These are phyloP conservation scores for Nomada fucata DNA, from an alignment of 2,888 invertebrate species.

Conservation along the genomic window DNA sequence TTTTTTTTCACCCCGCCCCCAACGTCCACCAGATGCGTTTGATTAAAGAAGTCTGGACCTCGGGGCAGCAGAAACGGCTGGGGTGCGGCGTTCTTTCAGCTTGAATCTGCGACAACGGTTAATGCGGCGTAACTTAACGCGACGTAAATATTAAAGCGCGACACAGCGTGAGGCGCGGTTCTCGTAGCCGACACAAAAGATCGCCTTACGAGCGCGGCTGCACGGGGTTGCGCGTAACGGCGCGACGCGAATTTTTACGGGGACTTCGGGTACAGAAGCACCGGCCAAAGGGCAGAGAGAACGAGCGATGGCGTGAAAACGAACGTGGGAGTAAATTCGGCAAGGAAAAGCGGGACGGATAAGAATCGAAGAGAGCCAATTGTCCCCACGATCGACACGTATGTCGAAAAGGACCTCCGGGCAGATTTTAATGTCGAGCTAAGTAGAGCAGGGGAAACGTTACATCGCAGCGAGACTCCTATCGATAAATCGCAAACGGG, in stretches of 20 bases:
- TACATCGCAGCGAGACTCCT: background rate
- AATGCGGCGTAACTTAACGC: constrained; percentile 69
- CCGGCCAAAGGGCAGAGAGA: background rate
- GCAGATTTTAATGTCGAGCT: background rate
- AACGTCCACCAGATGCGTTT: constrained; percentile 6
- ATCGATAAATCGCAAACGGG: background rate
- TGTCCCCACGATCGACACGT: no score
- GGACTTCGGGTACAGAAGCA: background rate
- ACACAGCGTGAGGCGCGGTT: constrained; percentile 32
- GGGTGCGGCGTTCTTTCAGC: constrained; percentile 48
- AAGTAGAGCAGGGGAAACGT: background rate
- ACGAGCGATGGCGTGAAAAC: background rate
- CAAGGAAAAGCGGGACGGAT: no score
- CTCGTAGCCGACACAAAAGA: constrained; percentile 62
- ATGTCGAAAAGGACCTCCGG: background rate
- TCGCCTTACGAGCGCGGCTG: constrained; percentile 53
- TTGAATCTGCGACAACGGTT: constrained; percentile 49
- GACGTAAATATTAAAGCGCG: constrained; percentile 70
- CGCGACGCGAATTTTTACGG: constrained; percentile 45
- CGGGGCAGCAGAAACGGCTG: constrained; percentile 4
- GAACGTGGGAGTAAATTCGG: constrained; percentile 1
- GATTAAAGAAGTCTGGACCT: constrained; percentile 25
- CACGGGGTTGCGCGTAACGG: constrained; percentile 33
- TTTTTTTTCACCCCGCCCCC: background rate
- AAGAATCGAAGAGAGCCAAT: background rate